phyloP scores from a whole-genome alignment of 2,888 invertebrate species.

The Spodoptera littoralis region DNA sequence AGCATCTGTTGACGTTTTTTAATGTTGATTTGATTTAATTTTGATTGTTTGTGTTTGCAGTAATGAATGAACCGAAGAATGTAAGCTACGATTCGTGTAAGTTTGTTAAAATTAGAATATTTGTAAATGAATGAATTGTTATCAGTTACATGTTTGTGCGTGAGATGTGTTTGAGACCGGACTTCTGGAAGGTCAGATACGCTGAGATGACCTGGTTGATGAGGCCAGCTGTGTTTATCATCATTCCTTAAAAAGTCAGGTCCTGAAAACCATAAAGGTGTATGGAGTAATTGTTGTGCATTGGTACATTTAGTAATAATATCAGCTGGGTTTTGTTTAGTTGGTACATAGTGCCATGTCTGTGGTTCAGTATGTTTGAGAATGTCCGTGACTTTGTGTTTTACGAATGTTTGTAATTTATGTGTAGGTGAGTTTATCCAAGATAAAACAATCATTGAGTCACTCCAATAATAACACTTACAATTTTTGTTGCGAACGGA shows the following conservation, averaged over 20 bases:
- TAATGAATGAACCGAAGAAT: slow-evolving; percentile 10
- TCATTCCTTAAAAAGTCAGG: slow-evolving; percentile 12
- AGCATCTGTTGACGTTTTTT: neutral
- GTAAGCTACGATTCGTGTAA: slow-evolving; percentile 16
- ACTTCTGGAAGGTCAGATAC: slow-evolving; percentile 11
- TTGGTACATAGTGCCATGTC: slow-evolving; percentile 8
- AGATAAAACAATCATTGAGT: slow-evolving; percentile 5
- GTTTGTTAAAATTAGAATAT: slow-evolving; percentile 15
- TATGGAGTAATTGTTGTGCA: slow-evolving; percentile 7
- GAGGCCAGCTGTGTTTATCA: slow-evolving; percentile 8
- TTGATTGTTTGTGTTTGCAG: neutral
- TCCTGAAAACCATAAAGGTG: slow-evolving; percentile 5
- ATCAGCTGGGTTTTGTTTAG: slow-evolving; percentile 13
- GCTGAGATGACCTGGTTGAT: slow-evolving; percentile 19
- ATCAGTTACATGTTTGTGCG: neutral
- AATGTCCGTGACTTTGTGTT: slow-evolving; percentile 10
- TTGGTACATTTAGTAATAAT: slow-evolving; percentile 5
- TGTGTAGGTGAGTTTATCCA: slow-evolving; percentile 7
- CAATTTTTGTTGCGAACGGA: slow-evolving; percentile 2
- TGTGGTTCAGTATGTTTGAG: slow-evolving; percentile 3
- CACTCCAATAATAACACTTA: slow-evolving; percentile 9
- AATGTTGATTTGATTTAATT: neutral
- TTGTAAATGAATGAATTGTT: slow-evolving; percentile 5
- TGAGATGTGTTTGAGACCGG: slow-evolving; percentile 1
- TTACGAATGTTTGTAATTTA: slow-evolving; percentile 6